Evolutionary conservation across 2,797 vertebrate genomes (phyloP).

Genomic region (Anisognathus igniventris): DNA sequence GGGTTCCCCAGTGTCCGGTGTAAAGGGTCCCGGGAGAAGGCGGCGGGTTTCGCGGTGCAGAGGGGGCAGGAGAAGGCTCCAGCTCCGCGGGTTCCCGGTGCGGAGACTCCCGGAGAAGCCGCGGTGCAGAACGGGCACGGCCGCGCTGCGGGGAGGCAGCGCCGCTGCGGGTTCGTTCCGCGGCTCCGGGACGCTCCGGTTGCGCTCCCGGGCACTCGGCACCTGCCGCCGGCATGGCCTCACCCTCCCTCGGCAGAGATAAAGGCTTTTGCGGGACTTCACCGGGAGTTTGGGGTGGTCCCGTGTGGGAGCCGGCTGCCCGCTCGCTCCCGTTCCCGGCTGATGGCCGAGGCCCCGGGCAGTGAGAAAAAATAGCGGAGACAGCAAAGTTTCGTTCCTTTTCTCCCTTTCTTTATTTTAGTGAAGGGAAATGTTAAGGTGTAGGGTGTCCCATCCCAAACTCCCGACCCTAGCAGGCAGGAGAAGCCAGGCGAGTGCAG

Average conservation of each 20-base stretch:
- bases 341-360: accelerated
- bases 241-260: neutral
- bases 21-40: neutral
- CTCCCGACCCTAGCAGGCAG: accelerated
- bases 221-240: neutral
- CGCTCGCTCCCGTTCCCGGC: neutral
- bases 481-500: neutral
- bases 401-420: neutral
- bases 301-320: accelerated
- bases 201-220: neutral
- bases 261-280: neutral
- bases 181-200: neutral
- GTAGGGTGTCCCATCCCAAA: neutral
- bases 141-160: neutral
- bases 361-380: accelerated
- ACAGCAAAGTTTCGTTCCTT: neutral
- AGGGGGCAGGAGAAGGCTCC: neutral
- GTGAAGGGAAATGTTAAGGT: accelerated
- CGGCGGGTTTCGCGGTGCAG: neutral
- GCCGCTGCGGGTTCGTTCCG: neutral
- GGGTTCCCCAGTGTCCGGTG: neutral
- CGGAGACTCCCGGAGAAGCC: neutral
- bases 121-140: neutral
- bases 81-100: too few relatives aligned
- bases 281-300: neutral